Base-by-base conservation (phyloP, 2,797 vertebrate species). In the Schizopygopsis pylzovi region DNA sequence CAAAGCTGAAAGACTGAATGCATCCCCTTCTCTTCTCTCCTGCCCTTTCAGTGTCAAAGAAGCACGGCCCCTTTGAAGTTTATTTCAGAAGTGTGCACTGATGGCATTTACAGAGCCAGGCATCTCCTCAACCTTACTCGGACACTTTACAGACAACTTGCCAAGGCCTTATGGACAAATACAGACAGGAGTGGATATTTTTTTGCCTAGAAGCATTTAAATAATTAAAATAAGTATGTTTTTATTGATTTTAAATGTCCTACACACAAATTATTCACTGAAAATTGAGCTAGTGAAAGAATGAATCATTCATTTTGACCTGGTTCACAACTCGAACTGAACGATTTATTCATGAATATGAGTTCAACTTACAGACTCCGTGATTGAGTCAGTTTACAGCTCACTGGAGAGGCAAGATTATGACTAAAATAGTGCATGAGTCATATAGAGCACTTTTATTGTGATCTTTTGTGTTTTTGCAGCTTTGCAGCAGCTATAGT, bases 41-140 rank as follows among this genome's bases (percentile, higher is more conserved):
- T 84, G 88, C 75, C 87, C 87, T 90, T 89, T 89, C 45, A 73
- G 76, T 84, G 63, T 78, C 79, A 86, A 81, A 85, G 37, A 87
- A 78, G 73, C 86, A 73, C 6, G 63, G 70, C 52, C 61, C 33
- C 83, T 90, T 90, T 89, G 90, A 90, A 87, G 87, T 68, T 85
- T 47, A 59, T 73, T 87, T 88, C 84, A 82, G 75, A 45, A 79
- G 56, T 70, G 73, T 84, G 47, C 71, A 82, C 68, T 86, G 73
- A 87, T 84, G 82, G 73, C 84, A 82, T 76, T 83, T 83, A 73
- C 54, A 73, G 65, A 47, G 45, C 79, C 4, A 12, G 12, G 22
- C 61, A 79, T 65, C 39, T 37, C 41, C 16, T 79, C 49, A 65
- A 43, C 49, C 39, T 28, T 12, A 47, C 5, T 18, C 20, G 33